A percentile compares a stretch with the other conserved stretches of the same genome.
These are phyloP conservation scores for Altica lythri DNA, from an alignment of 2,888 invertebrate genomes.

Conservation along the genomic window DNA sequence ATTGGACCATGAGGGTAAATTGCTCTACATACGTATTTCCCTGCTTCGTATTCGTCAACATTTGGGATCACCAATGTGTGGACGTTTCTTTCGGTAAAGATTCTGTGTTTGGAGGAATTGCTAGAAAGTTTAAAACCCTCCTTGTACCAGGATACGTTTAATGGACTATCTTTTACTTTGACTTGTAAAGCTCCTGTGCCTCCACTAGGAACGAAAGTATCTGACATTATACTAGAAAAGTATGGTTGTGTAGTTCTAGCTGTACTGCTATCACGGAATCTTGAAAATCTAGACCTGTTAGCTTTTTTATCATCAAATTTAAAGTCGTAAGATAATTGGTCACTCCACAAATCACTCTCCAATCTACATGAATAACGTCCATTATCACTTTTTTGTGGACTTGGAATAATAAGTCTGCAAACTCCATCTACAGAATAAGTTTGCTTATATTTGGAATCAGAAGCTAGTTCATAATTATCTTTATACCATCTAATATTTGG, in stretches of 20 bases:
- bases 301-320: slow-evolving; percentile 61
- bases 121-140: slow-evolving; percentile 63
- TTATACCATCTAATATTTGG: slow-evolving; percentile 79
- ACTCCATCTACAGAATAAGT: slow-evolving; percentile 75
- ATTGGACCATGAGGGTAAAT: slow-evolving; percentile 67
- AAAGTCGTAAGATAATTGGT: slow-evolving; percentile 75
- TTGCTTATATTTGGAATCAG: slow-evolving; percentile 66
- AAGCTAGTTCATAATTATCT: slow-evolving; percentile 64
- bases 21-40: slow-evolving; percentile 77
- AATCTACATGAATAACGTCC: slow-evolving; percentile 79
- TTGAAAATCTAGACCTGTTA: slow-evolving; percentile 55
- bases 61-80: slow-evolving; percentile 76
- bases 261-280: slow-evolving; percentile 57
- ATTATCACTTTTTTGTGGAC: slow-evolving; percentile 70
- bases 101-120: slow-evolving; percentile 66
- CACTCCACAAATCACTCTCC: slow-evolving; percentile 72
- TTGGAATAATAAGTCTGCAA: slow-evolving; percentile 69
- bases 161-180: slow-evolving; percentile 72
- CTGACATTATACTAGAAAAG: slow-evolving; percentile 70
- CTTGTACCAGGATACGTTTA: slow-evolving; percentile 78
- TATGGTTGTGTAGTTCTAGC: slow-evolving; percentile 59
- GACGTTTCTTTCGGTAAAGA: slow-evolving; percentile 70
- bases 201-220: slow-evolving; percentile 74
- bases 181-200: slow-evolving; percentile 84
- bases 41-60: slow-evolving; percentile 73